These are phyloP conservation scores for Taeniopygia guttata DNA, from an alignment of 2,797 vertebrate species.

Conservation along the genomic window DNA sequence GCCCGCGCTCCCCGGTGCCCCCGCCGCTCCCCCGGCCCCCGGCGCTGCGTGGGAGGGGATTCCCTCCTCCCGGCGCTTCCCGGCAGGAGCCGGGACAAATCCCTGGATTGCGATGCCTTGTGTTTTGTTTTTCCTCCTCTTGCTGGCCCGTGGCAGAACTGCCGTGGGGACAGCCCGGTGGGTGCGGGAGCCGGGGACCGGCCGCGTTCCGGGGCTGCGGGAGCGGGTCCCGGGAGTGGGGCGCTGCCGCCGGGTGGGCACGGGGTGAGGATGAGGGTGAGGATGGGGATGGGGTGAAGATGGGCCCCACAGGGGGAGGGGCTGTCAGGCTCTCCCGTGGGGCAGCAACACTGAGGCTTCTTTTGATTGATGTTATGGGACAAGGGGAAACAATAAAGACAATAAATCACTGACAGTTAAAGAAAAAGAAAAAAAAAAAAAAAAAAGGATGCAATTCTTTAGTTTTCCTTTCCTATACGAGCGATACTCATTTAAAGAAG, in stretches of 20 bases:
- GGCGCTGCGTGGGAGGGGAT: neutral
- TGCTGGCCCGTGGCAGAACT: neutral
- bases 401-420: neutral
- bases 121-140: neutral
- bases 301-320: neutral
- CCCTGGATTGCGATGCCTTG: neutral
- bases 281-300: neutral
- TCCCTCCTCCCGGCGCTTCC: neutral
- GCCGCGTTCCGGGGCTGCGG: neutral
- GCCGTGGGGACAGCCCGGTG: neutral
- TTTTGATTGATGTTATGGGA: neutral
- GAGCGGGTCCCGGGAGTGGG: rapidly evolving
- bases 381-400: neutral
- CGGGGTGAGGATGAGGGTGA: rapidly evolving
- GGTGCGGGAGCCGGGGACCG: neutral
- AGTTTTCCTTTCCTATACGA: rapidly evolving
- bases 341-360: neutral
- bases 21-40: neutral
- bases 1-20: neutral
- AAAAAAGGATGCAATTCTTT: rapidly evolving
- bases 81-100: rapidly evolving
- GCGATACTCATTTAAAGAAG: neutral
- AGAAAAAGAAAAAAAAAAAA: neutral
- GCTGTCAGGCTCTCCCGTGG: neutral
- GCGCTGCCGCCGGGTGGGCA: neutral